Base-by-base conservation (phyloP, 2,113 vertebrate genomes). In the Vulpes vulpes region DNA sequence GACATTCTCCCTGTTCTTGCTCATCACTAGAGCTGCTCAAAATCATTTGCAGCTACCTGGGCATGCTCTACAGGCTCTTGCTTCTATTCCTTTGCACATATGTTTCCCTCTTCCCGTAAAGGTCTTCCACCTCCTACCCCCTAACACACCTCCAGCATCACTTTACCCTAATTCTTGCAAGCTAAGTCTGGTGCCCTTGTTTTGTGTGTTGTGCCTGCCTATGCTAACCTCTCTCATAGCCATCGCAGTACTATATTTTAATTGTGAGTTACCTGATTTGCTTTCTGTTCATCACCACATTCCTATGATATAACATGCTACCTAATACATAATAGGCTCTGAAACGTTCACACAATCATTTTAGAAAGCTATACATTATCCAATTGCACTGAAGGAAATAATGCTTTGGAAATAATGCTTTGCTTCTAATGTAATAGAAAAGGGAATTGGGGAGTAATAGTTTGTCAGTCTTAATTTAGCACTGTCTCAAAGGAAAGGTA, bases 301-400 rank as follows among this genome's bases (percentile, higher is more conserved):
- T 69, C 43, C 59, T 60, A 95, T 19, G 87, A 60, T 11, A 79
- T 76, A 92, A 62, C 35, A 85, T 78, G 22, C 32, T 78, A 86
- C 4, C n/a, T 69, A 32, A 53, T 11, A 80, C 20, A 94, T 8
- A 84, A 53, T 69, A 84, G 51, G 69, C 59, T 84, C 69, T 80
- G 25, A 69, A 88, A 97, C 25, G 12, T 82, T 89, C 73, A 88
- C 51, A 79, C 12, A 79, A 79, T 91, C 60, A 89, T 91, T 96
- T 87, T 60, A 83, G 49, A 93, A 97, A 94, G 57, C 12, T 96
- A 74, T 69, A 91, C 95, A 93, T 69, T 89, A 91, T 60, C 27
- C 27, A 76, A 0, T 87, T 92, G 51, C 55, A 65, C 49, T 95
- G n/a, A 57, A 85, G 43, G 27, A 95, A 95, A 88, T 25, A 59